Conservation (phyloP, 1,140 invertebrate genomes). For the Cecropterus lyciades region DNA sequence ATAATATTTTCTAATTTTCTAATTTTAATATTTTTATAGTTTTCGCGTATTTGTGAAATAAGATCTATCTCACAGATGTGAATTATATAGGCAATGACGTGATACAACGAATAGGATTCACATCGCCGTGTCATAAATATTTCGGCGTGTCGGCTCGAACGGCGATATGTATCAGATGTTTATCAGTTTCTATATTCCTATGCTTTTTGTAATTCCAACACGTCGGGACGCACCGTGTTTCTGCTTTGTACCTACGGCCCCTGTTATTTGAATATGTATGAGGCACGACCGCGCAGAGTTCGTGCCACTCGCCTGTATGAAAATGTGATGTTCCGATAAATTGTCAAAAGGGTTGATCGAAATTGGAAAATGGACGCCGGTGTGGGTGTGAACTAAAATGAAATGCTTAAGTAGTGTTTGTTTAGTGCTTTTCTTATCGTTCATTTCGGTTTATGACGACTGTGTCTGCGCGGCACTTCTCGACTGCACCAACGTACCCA, state of each 20-base stretch:
- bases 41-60: too few relatives aligned
- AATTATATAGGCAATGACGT: neutral
- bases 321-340: slow-evolving; percentile 82
- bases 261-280: slow-evolving; percentile 81
- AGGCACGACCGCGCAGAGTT: slow-evolving; percentile 61
- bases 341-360: slow-evolving; percentile 79
- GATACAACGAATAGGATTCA: neutral
- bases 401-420: slow-evolving; percentile 27
- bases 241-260: slow-evolving; percentile 72
- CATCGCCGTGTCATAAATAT: slow-evolving; percentile 7
- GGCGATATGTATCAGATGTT: slow-evolving; percentile 59
- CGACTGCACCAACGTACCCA: too few relatives aligned
- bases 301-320: slow-evolving; percentile 72
- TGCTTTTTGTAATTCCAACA: slow-evolving; percentile 77
- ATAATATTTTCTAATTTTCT: too few relatives aligned
- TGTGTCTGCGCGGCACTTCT: too few relatives aligned
- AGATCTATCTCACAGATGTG: too few relatives aligned
- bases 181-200: slow-evolving; percentile 62
- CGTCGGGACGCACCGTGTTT: slow-evolving; percentile 70
- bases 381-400: slow-evolving; percentile 39
- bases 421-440: too few relatives aligned
- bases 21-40: too few relatives aligned
- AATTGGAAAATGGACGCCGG: slow-evolving; percentile 72
- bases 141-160: neutral
- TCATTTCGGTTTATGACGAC: too few relatives aligned